Conservation (phyloP, 2,888 invertebrate species). For the Laspeyria flexula region DNA sequence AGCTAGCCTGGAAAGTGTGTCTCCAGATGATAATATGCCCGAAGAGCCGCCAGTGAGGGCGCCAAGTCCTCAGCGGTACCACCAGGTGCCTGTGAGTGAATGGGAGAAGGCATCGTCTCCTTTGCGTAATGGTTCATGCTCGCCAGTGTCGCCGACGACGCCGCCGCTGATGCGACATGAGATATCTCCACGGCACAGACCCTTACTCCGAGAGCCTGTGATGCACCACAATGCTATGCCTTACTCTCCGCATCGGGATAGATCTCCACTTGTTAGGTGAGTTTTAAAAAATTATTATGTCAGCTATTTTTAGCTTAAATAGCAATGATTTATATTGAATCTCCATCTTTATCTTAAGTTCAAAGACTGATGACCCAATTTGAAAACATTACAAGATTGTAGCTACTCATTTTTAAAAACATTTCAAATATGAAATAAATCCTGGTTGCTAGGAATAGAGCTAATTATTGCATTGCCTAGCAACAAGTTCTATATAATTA, state of each 20-base stretch:
- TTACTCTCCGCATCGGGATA: slow-evolving; percentile 78
- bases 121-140: slow-evolving; percentile 84
- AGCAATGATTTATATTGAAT: no score
- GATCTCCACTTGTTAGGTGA: slow-evolving; percentile 71
- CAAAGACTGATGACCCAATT: no score
- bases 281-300: slow-evolving; percentile 11
- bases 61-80: slow-evolving; percentile 68
- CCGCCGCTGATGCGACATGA: slow-evolving; percentile 75
- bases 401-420: no score
- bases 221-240: slow-evolving; percentile 61
- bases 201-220: slow-evolving; percentile 58
- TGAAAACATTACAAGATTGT: no score
- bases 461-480: no score
- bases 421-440: no score
- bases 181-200: slow-evolving; percentile 58
- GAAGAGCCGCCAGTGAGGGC: slow-evolving; percentile 60
- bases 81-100: slow-evolving; percentile 79
- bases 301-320: no score
- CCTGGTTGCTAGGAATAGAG: no score
- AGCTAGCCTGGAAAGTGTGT: slow-evolving; percentile 89
- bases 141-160: slow-evolving; percentile 87
- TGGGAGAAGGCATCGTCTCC: slow-evolving; percentile 86
- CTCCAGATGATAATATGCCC: slow-evolving; percentile 82
- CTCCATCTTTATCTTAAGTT: no score
- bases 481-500: no score